Evolutionary conservation across 2,888 invertebrate species (phyloP).

Genomic region (Callosobruchus maculatus): DNA sequence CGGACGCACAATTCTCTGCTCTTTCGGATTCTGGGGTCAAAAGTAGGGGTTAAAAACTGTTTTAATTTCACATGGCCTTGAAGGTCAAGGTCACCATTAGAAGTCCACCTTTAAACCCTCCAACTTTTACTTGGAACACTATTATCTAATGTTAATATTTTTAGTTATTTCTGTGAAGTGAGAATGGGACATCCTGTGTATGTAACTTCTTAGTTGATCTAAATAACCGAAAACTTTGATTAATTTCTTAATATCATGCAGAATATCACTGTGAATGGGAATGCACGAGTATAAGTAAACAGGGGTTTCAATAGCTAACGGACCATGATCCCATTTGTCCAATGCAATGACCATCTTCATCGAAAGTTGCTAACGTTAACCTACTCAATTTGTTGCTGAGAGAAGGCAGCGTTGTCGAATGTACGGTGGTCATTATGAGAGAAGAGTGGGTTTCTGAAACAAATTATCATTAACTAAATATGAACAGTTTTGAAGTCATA

Average conservation of each 20-base stretch:
- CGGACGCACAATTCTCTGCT: no score
- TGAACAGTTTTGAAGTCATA: background rate
- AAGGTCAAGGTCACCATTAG: no score
- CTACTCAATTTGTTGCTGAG: slow-evolving; percentile 82
- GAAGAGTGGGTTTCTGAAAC: slow-evolving; percentile 49
- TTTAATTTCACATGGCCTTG: no score
- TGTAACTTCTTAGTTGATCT: no score
- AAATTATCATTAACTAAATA: background rate
- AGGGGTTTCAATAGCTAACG: slow-evolving; percentile 52
- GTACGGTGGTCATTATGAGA: slow-evolving; percentile 42
- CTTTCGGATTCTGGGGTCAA: no score
- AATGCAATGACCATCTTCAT: slow-evolving; percentile 82
- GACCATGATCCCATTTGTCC: slow-evolving; percentile 85
- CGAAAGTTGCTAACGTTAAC: slow-evolving; percentile 84
- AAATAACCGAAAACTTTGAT: background rate
- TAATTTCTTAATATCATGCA: background rate
- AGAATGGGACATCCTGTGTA: no score
- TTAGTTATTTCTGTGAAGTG: no score
- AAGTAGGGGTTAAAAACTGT: no score
- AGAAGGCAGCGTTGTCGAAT: slow-evolving; percentile 56
- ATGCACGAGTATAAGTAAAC: background rate
- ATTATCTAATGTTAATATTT: no score
- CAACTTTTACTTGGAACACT: no score
- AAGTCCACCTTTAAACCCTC: no score
- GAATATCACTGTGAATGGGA: background rate